phyloP scores from a whole-genome alignment of 2,113 vertebrate species.

The Hippocampus barbouri region DNA sequence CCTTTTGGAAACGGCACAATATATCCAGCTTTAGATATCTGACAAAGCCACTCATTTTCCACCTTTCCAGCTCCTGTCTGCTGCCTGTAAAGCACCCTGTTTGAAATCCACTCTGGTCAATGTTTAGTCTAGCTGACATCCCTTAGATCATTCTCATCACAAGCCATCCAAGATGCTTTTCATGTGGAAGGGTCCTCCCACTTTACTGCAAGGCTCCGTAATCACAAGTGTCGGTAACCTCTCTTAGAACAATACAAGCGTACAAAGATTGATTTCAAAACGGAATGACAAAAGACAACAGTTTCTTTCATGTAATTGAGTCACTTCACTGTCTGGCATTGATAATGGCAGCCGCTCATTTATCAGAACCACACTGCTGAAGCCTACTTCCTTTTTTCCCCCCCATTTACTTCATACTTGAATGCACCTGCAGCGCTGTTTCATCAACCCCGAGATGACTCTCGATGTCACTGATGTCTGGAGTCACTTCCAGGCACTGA shows the following conservation, averaged over 20 bases:
- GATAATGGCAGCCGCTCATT: neutral
- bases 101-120: slow-evolving; percentile 62
- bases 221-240: neutral
- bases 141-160: slow-evolving; percentile 64
- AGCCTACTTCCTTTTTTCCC: neutral
- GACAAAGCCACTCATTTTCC: slow-evolving; percentile 55
- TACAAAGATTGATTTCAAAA: neutral
- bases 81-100: slow-evolving; percentile 52
- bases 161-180: slow-evolving; percentile 43
- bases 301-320: neutral
- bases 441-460: slow-evolving; percentile 1
- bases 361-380: neutral
- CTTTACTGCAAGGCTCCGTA: slow-evolving; percentile 15
- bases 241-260: neutral
- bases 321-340: neutral
- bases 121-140: slow-evolving; percentile 71
- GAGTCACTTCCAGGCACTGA: too few relatives aligned
- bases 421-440: slow-evolving; percentile 42
- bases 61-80: slow-evolving; percentile 42
- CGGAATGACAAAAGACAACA: neutral
- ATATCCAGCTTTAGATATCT: slow-evolving; percentile 54
- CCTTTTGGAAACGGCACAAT: slow-evolving; percentile 71
- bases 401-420: neutral
- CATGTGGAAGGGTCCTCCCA: slow-evolving; percentile 29
- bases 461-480: neutral